phyloP scores from a whole-genome alignment of 2,888 invertebrate species.

The Drosophila setosimentum region DNA sequence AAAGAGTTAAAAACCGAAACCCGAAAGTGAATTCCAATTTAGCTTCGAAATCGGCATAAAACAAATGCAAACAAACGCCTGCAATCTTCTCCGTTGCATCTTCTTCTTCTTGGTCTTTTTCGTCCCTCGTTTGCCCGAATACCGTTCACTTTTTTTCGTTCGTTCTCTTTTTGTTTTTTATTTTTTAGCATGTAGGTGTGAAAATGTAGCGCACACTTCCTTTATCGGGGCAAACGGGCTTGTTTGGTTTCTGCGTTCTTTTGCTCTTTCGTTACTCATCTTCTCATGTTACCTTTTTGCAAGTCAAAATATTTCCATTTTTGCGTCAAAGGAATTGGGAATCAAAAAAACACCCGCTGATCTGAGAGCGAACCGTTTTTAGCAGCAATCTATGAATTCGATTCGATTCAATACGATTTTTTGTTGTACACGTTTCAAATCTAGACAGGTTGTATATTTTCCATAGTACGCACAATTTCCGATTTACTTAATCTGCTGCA shows the following conservation, averaged over 20 bases:
- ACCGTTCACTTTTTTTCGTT: slow-evolving; percentile 46
- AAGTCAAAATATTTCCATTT: slow-evolving; percentile 65
- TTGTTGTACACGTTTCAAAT: slow-evolving; percentile 46
- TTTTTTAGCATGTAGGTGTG: slow-evolving; percentile 83
- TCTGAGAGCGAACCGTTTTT: slow-evolving; percentile 13
- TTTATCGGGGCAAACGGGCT: slow-evolving; percentile 65
- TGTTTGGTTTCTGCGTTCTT: slow-evolving; percentile 42
- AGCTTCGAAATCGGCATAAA: slow-evolving; percentile 47
- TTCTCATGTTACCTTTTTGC: slow-evolving; percentile 2
- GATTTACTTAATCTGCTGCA: slow-evolving; percentile 67
- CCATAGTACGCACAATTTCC: slow-evolving; percentile 63
- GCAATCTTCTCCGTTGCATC: slow-evolving; percentile 22
- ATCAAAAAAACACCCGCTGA: slow-evolving; percentile 13
- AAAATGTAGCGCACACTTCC: slow-evolving; percentile 78
- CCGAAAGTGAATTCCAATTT: slow-evolving; percentile 38
- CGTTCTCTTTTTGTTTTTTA: slow-evolving; percentile 33
- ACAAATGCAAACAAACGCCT: slow-evolving; percentile 55
- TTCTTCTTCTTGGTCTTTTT: slow-evolving; percentile 1
- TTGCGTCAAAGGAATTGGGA: slow-evolving; percentile 15
- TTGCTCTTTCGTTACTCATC: slow-evolving; percentile 1
- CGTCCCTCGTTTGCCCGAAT: slow-evolving; percentile 36
- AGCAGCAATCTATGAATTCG: slow-evolving; percentile 35
- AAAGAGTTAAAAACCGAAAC: slow-evolving; percentile 47
- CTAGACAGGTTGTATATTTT: slow-evolving; percentile 76
- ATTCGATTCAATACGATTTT: slow-evolving; percentile 53